These are phyloP conservation scores for Uromys caudimaculatus DNA, from an alignment of 2,797 vertebrate species.

Conservation along the genomic window DNA sequence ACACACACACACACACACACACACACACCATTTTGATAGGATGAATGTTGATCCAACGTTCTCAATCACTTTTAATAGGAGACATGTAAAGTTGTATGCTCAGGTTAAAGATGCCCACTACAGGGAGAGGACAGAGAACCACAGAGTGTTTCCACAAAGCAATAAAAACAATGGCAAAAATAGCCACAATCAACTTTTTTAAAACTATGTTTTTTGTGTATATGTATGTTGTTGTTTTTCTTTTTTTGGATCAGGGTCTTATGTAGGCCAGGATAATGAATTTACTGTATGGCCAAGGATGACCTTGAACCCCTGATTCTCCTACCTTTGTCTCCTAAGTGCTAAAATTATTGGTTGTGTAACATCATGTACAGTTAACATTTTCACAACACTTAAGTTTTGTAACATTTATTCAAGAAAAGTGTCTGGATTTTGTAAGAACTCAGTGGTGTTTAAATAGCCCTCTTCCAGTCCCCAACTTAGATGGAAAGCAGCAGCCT, in stretches of 20 bases:
- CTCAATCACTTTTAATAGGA: slow-evolving; percentile 23
- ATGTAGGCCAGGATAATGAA: background rate
- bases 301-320: background rate
- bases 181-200: slow-evolving; percentile 24
- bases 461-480: background rate
- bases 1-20: background rate
- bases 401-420: slow-evolving; percentile 19
- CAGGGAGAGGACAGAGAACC: background rate
- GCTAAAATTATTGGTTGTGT: background rate
- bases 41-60: background rate
- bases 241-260: background rate
- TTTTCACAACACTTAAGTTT: slow-evolving; percentile 35
- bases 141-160: background rate
- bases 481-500: background rate
- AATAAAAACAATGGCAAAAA: slow-evolving; percentile 34
- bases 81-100: slow-evolving; percentile 6
- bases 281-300: background rate
- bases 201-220: background rate
- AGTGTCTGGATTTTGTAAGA: slow-evolving; percentile 1
- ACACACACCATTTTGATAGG: background rate
- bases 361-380: background rate
- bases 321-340: background rate
- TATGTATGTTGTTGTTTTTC: background rate
- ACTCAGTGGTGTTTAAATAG: background rate
- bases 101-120: background rate